phyloP scores from a whole-genome alignment of 2,888 invertebrate genomes.

The Drosophila kokeensis region DNA sequence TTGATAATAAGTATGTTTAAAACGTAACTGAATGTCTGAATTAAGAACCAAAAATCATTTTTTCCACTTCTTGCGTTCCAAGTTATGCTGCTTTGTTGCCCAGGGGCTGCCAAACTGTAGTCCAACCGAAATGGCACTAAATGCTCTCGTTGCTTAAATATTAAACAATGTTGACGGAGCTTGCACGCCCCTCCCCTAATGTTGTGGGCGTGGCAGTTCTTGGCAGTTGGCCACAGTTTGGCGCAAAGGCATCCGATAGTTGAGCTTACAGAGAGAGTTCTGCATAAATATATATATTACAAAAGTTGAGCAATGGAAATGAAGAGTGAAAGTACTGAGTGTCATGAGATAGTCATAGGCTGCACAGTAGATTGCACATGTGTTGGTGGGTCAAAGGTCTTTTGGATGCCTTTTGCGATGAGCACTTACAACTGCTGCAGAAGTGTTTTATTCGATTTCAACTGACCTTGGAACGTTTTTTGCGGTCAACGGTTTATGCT shows the following conservation, averaged over 20 bases:
- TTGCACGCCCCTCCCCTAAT: conserved; percentile 33
- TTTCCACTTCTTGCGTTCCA: conserved; percentile 3
- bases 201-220: conserved; percentile 53
- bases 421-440: conserved; percentile 10
- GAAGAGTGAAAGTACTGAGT: conserved; percentile 28
- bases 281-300: conserved; percentile 82
- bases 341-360: conserved; percentile 5
- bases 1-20: conserved; percentile 38
- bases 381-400: conserved; percentile 20
- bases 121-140: conserved; percentile 68
- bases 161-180: conserved; percentile 62
- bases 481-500: conserved; percentile 4
- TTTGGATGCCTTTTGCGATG: conserved; percentile 32
- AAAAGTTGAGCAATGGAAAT: conserved; percentile 67
- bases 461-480: conserved; percentile 7
- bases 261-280: conserved; percentile 15
- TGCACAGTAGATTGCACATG: conserved; percentile 5
- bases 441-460: not conserved
- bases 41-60: conserved; percentile 80
- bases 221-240: conserved; percentile 34
- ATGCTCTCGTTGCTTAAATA: conserved; percentile 67
- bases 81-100: conserved; percentile 5
- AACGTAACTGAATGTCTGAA: conserved; percentile 59
- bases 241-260: conserved; percentile 37
- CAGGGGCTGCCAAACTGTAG: conserved; percentile 51